Percentiles rank a stretch among this genome's conserved stretches.
Conservation (phyloP, 2,113 vertebrate species). For the Drymodes brunneopygia region DNA sequence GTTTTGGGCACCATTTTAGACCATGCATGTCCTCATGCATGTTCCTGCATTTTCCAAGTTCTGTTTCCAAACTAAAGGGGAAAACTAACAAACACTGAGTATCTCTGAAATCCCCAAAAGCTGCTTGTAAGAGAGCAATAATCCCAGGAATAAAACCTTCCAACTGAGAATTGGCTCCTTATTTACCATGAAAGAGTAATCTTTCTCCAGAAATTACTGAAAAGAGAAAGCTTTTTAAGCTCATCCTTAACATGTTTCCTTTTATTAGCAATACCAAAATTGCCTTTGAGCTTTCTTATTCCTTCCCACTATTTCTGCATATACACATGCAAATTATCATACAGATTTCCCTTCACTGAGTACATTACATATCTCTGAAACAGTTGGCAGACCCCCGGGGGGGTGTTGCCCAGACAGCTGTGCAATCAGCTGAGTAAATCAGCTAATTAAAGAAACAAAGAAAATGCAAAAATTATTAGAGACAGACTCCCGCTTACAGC, state of each 20-base stretch:
- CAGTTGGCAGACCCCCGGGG: conserved; percentile 50
- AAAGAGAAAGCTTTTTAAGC: conserved; percentile 38
- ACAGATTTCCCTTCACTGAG: conserved; percentile 27
- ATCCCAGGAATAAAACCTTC: background rate
- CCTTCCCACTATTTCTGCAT: background rate
- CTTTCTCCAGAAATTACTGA: conserved; percentile 18
- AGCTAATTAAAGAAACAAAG: conserved; percentile 73
- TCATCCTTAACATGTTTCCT: conserved; percentile 14
- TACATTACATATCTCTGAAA: conserved; percentile 44
- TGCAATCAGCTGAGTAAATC: conserved; percentile 70
- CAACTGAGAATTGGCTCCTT: background rate
- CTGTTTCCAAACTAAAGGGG: background rate
- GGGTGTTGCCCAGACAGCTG: conserved; percentile 57
- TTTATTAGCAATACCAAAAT: conserved; percentile 31
- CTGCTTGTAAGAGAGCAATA: background rate
- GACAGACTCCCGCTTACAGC: background rate
- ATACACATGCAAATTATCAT: conserved; percentile 44
- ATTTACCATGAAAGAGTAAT: conserved; percentile 43
- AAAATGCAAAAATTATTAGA: conserved; percentile 66
- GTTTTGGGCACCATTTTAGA: background rate
- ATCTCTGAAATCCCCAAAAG: background rate
- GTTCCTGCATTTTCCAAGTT: background rate
- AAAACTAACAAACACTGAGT: background rate
- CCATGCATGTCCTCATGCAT: background rate
- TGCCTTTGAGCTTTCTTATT: conserved; percentile 29